Base-by-base conservation (phyloP, 2,113 vertebrate genomes). In the Regulus satrapa region DNA sequence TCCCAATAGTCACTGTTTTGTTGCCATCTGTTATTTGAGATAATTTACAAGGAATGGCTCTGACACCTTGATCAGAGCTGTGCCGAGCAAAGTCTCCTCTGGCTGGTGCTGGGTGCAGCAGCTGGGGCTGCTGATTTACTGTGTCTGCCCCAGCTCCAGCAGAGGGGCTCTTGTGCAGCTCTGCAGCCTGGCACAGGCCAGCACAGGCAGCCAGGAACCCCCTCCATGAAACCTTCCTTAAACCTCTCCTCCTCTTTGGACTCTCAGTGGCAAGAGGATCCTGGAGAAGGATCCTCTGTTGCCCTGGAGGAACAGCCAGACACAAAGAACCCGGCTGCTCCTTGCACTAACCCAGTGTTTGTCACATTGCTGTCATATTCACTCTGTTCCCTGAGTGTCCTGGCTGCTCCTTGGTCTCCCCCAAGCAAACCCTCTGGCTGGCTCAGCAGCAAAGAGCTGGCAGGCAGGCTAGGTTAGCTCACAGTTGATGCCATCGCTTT, bases 51-150 rank as follows among this genome's bases (percentile, higher is more conserved):
- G 56, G 38, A 31, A 6, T 8, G 51, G 18, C 25, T 43, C n/a
- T 61, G 55, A 54, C 59, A 36, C 41, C 24, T 36, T 10, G 52
- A 18, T 32, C 54, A 66, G 54, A 72, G 41, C 43, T 2, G 9
- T 25, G 52, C 68, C 38, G 14, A 56, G 48, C 10, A 29, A 86
- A 63, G 52, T 16, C 55, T 49, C 38, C 67, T 61, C 54, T 79
- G 88, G 5, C 54, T 36, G 48, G 40, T 4, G 12, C 0, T 40
- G 91, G 43, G 14, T 59, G 36, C 0, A 66, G 78, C 41, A 45
- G 46, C 34, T 0, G 1, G 24, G 26, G 71, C 17, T 78, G 6
- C 0, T 10, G 45, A 16, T 12, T 18, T 49, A 36, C 58, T 3
- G 2, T 1, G 3, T 41, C 55, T 1, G 1, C 6, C 58, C 49